These are phyloP conservation scores for Rhinogobius similis DNA, from an alignment of 2,113 vertebrate species.

Conservation along the genomic window DNA sequence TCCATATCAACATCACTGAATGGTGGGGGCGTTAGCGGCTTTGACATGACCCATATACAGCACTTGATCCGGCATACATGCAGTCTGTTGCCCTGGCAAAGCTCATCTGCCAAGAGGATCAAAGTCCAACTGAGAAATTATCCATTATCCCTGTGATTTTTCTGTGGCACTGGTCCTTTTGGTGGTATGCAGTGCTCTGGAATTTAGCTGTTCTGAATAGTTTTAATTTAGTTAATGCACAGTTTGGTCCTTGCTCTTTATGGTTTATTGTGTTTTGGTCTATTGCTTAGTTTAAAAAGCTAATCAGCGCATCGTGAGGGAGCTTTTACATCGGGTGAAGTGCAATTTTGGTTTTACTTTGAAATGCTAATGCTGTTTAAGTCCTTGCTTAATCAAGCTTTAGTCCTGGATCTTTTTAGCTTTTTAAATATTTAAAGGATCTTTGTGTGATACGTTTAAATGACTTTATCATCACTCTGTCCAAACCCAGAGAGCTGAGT, in stretches of 20 bases:
- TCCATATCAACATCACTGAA: conserved; percentile 18
- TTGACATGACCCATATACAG: conserved; percentile 57
- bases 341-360: too few relatives aligned
- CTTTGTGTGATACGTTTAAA: too few relatives aligned
- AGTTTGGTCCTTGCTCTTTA: background rate
- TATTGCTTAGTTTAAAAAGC: background rate
- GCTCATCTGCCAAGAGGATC: conserved; percentile 49
- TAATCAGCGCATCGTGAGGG: background rate
- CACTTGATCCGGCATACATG: conserved; percentile 22
- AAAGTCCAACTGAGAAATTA: conserved; percentile 61
- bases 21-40: conserved; percentile 20
- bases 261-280: background rate
- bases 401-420: background rate
- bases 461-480: background rate
- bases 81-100: conserved; percentile 13
- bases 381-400: background rate
- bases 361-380: too few relatives aligned
- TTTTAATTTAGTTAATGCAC: background rate
- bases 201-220: background rate
- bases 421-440: background rate
- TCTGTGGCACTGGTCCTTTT: background rate
- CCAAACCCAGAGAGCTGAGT: background rate
- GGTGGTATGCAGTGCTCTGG: background rate
- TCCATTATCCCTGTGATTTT: conserved; percentile 44
- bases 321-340: too few relatives aligned